phyloP scores from a whole-genome alignment of 2,113 vertebrate species.

The Thymallus thymallus region DNA sequence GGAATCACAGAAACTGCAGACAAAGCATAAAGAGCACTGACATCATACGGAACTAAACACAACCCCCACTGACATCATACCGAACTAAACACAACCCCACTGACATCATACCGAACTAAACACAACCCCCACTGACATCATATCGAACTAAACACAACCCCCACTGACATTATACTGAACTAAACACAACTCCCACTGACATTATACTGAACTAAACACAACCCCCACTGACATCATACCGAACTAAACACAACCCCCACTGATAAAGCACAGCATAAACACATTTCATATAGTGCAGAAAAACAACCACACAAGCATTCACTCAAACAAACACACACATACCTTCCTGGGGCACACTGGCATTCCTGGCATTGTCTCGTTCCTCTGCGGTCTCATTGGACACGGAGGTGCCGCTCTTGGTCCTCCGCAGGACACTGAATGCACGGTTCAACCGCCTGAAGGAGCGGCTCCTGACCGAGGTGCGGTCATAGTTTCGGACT shows the following conservation, averaged over 20 bases:
- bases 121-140: too few species aligned
- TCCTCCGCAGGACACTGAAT: constrained; percentile 89
- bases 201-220: too few species aligned
- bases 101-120: too few species aligned
- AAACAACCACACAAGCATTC: constrained; percentile 2
- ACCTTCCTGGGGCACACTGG: constrained; percentile 83
- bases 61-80: too few species aligned
- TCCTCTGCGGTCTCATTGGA: constrained; percentile 78
- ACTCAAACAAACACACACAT: constrained; percentile 26
- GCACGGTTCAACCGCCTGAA: constrained; percentile 94
- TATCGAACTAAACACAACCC: too few species aligned
- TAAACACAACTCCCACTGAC: too few species aligned
- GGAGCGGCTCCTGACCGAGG: constrained; percentile 88
- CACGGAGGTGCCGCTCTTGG: constrained; percentile 86
- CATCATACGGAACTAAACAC: accelerated
- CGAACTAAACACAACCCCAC: too few species aligned
- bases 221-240: too few species aligned
- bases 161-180: too few species aligned
- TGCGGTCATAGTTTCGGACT: constrained; percentile 89
- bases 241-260: too few species aligned
- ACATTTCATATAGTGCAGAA: background rate
- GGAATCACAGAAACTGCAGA: constrained; percentile 23
- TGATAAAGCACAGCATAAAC: background rate
- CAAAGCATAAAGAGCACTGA: background rate
- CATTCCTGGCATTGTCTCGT: constrained; percentile 76